Evolutionary conservation across 2,113 vertebrate species (phyloP).

Genomic region (Ammodramus savannarum): DNA sequence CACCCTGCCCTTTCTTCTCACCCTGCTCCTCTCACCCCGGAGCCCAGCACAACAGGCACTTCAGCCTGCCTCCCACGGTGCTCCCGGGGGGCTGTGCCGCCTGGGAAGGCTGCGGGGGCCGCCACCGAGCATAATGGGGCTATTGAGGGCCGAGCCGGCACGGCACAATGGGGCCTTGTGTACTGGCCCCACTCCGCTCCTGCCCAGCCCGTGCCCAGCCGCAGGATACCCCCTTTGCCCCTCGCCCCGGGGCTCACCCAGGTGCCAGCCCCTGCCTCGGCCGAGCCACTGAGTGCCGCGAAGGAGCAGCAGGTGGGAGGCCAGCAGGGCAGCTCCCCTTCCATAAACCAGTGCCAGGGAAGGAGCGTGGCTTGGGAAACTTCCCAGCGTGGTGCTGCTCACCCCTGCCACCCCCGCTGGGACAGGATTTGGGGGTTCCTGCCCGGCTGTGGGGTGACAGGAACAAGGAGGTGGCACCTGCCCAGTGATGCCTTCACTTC

Average conservation of each 20-base stretch:
- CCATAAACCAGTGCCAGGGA: rapidly evolving
- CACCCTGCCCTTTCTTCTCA: not conserved
- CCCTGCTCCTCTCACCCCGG: not conserved
- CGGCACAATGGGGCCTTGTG: slow-evolving; percentile 56
- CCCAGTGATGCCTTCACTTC: rapidly evolving
- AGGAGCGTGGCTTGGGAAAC: not conserved
- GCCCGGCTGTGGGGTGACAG: not conserved
- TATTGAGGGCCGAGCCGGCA: not conserved
- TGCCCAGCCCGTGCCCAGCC: not conserved
- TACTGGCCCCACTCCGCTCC: not conserved
- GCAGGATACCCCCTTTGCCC: not conserved
- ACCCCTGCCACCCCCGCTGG: rapidly evolving
- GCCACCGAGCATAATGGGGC: not conserved
- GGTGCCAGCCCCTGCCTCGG: not conserved
- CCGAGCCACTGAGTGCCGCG: rapidly evolving
- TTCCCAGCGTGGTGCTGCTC: rapidly evolving
- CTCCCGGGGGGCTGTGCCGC: not conserved
- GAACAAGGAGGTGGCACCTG: rapidly evolving
- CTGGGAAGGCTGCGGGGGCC: slow-evolving; percentile 37
- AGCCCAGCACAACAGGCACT: not conserved
- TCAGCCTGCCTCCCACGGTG: not conserved
- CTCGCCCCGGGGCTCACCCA: not conserved
- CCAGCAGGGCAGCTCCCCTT: not conserved
- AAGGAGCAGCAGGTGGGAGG: not conserved
- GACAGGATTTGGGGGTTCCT: not conserved